Conservation (phyloP, 2,888 invertebrate species). For the Lordiphosa andalusiaca region DNA sequence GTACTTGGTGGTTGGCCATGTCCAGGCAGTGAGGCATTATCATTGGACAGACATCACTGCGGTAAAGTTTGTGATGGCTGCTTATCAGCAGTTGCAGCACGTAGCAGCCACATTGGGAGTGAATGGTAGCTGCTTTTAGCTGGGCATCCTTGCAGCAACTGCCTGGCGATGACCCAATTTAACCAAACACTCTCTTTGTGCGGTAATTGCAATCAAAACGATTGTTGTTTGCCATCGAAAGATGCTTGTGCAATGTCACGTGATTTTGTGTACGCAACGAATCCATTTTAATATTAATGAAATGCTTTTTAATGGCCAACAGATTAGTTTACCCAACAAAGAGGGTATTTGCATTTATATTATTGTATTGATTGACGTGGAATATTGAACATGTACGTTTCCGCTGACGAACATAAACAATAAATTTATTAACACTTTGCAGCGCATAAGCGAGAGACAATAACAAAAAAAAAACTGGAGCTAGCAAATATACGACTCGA, state of each 20-base stretch:
- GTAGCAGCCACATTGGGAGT: constrained; percentile 32
- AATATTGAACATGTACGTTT: constrained; percentile 14
- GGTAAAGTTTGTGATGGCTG: constrained; percentile 37
- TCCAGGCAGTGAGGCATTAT: no score
- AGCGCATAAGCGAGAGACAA: constrained; percentile 15
- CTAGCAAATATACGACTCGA: no score
- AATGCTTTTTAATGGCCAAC: constrained; percentile 17
- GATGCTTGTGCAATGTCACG: constrained; percentile 30
- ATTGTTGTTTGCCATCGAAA: constrained; percentile 55
- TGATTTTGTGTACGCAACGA: constrained; percentile 14
- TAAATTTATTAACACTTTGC: constrained; percentile 53
- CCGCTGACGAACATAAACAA: constrained; percentile 32
- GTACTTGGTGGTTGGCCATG: constrained; percentile 13
- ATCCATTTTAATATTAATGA: constrained; percentile 40
- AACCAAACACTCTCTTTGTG: constrained; percentile 7
- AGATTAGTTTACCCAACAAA: constrained; percentile 12
- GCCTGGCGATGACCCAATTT: constrained; percentile 28
- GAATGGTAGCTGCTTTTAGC: constrained; percentile 7
- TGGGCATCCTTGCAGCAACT: background rate
- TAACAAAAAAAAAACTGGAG: constrained; percentile 2
- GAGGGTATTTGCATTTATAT: background rate
- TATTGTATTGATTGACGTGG: background rate
- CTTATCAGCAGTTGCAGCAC: constrained; percentile 61
- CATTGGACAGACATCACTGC: constrained; percentile 22
- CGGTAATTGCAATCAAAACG: constrained; percentile 69